phyloP scores from a whole-genome alignment of 2,797 vertebrate genomes.

The Urocyon cinereoargenteus region DNA sequence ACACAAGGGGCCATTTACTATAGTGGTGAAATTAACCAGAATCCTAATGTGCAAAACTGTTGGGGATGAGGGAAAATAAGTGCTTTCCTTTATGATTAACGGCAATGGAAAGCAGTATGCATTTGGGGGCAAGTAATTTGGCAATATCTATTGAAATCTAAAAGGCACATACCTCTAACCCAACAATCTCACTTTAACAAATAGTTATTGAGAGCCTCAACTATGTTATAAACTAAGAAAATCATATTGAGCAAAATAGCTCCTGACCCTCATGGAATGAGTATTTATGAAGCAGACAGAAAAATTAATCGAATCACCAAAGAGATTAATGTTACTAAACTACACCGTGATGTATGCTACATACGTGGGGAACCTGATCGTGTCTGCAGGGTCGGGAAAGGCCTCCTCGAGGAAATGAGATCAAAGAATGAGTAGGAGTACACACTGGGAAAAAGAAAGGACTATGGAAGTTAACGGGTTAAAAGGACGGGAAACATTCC shows the following conservation, averaged over 20 bases:
- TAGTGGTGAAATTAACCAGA: background rate
- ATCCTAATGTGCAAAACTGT: background rate
- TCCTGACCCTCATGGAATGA: background rate
- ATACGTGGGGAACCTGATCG: background rate
- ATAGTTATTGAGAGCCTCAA: background rate
- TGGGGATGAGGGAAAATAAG: background rate
- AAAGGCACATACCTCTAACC: background rate
- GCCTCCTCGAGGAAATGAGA: background rate
- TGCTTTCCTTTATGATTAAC: background rate
- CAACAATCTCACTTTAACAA: constrained; percentile 1
- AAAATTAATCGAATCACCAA: constrained; percentile 1
- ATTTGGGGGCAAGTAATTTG: background rate
- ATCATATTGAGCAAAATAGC: background rate
- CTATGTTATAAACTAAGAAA: constrained; percentile 16
- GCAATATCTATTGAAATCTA: background rate
- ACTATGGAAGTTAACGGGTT: background rate
- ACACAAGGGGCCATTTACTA: background rate
- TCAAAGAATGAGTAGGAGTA: background rate
- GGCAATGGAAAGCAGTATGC: background rate
- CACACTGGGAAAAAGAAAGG: background rate
- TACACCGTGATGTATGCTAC: background rate
- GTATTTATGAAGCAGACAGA: background rate
- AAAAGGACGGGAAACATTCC: background rate
- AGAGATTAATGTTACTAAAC: constrained; percentile 6
- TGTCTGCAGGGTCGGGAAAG: background rate